Base-by-base conservation (phyloP, 1,140 invertebrate genomes). In the Lamellibrachia luymesi region DNA sequence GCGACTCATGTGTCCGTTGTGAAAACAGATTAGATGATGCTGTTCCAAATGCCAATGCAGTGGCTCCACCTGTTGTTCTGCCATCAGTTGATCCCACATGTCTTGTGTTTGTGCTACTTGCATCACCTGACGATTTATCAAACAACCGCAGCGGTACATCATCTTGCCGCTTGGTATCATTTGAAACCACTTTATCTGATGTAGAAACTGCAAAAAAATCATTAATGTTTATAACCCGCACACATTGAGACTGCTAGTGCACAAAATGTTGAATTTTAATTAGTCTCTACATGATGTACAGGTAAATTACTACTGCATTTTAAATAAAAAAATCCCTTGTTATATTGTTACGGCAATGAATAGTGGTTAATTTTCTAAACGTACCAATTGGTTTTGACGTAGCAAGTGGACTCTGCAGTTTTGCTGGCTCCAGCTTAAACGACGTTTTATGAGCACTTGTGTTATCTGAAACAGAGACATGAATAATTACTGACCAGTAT, bases 341-440 rank as follows among this genome's bases (percentile, higher is more conserved):
- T 80, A 22, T 8, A 22, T 80, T 80, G 64, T 80, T 80, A 80
- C 64, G 1, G 64, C 64, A 80, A 80, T 17, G 25, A 80, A 80
- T 2, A 80, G 13, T 80, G 64, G 64, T 22, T 10, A 2, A 56
- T 8, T 56, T 56, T 56, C 25, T 80, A 22, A 13, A 92, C 52
- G 38, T 92, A 38, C 92, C 52, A 51, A 50, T 52, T 38, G 13
- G 50, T 13, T 91, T 52, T 51, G 92, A 51, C 6, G 50, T 92
- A 51, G 51, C 49, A 92, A 92, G 52, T 22, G 92, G 92, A n/a
- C 52, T 92, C 17, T 51, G 50, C n/a, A 92, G 13, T 52, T 92
- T 92, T 17, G 92, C 92, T 51, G 92, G 92, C 52, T 92, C 92
- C 22, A 92, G 92, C 52, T 92, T 92, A 52, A 92, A 92, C 17